phyloP scores from a whole-genome alignment of 2,113 vertebrate genomes.

The Hypomesus transpacificus region DNA sequence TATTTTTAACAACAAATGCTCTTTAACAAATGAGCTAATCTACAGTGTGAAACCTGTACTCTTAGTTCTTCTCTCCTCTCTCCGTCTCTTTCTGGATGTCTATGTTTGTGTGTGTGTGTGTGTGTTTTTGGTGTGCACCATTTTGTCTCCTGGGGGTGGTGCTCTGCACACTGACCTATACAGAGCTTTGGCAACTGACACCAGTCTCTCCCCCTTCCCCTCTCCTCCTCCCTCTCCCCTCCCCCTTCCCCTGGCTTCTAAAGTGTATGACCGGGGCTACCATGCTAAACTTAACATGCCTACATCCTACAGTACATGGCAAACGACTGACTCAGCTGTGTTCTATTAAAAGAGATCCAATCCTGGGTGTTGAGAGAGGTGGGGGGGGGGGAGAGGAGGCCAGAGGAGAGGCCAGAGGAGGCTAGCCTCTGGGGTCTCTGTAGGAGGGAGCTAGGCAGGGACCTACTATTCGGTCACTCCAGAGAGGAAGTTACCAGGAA shows the following conservation, averaged over 20 bases:
- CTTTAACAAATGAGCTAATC: too few relatives aligned
- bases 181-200: conserved; percentile 1
- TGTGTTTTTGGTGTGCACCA: background rate
- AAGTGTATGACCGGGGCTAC: background rate
- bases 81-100: background rate
- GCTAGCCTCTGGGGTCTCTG: too few relatives aligned
- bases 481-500: too few relatives aligned
- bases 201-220: background rate
- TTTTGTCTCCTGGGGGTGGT: background rate
- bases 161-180: background rate
- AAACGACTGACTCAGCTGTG: conserved; percentile 69
- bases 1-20: too few relatives aligned
- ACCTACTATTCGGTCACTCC: too few relatives aligned
- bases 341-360: conserved; percentile 72
- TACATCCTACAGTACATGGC: conserved; percentile 44
- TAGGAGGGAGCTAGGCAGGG: too few relatives aligned
- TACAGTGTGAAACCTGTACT: background rate
- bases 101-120: background rate
- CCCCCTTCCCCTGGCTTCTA: background rate
- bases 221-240: background rate
- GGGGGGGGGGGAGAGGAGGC: conserved; percentile 2
- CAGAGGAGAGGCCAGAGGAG: conserved; percentile 1
- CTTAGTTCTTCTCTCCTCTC: background rate
- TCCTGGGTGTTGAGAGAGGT: conserved; percentile 39
- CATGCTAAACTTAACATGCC: conserved; percentile 48